Percentiles rank a stretch among this genome's conserved stretches.
These are phyloP conservation scores for Pseudococcus jackbeardsleyi DNA, from an alignment of 2,888 invertebrate genomes.

Conservation along the genomic window DNA sequence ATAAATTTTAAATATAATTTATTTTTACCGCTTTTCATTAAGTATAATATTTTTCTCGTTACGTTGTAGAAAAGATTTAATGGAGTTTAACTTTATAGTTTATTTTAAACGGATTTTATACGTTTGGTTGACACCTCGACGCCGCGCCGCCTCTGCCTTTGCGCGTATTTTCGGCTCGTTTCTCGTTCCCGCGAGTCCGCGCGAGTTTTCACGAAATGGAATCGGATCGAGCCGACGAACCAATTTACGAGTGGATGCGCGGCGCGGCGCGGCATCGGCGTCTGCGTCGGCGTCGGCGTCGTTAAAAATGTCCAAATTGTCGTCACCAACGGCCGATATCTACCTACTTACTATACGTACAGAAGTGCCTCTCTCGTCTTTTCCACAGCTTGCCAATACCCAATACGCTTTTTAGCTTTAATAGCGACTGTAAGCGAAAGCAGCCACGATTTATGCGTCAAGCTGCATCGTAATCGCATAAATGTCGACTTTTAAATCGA, in stretches of 20 bases:
- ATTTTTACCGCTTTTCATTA: slow-evolving; percentile 38
- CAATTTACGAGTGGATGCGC: not conserved
- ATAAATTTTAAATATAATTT: slow-evolving; percentile 46
- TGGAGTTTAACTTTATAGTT: slow-evolving; percentile 25
- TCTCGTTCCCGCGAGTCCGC: too few species aligned
- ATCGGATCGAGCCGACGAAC: slow-evolving; percentile 24
- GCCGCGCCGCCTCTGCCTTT: not conserved
- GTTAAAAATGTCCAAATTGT: slow-evolving; percentile 1
- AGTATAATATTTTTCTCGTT: slow-evolving; percentile 28
- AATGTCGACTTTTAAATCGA: not conserved
- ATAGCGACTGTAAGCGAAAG: not conserved
- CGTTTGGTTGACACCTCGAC: not conserved
- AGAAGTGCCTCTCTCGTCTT: not conserved
- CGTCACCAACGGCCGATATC: not conserved
- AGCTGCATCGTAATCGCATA: not conserved
- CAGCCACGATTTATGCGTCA: not conserved
- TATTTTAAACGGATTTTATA: slow-evolving; percentile 35
- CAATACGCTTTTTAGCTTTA: not conserved
- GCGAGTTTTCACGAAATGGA: not conserved
- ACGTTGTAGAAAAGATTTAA: slow-evolving; percentile 12
- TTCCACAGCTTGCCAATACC: not conserved
- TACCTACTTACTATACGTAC: too few species aligned
- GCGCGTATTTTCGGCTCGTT: not conserved
- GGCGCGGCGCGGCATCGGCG: not conserved
- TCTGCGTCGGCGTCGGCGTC: not conserved